phyloP scores from a whole-genome alignment of 2,888 invertebrate species.

The Sympetrum striolatum region DNA sequence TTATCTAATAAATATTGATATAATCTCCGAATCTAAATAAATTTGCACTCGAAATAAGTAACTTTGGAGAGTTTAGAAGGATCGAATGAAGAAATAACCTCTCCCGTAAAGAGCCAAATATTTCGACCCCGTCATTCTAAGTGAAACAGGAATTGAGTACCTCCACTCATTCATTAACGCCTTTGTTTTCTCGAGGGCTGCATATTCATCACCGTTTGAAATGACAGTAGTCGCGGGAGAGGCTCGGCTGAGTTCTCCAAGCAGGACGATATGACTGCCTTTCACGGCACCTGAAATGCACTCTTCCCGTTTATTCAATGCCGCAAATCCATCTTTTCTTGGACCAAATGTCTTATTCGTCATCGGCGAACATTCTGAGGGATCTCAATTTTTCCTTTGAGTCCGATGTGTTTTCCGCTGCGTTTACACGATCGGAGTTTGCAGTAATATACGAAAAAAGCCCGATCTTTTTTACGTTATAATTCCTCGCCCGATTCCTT shows the following conservation, averaged over 20 bases:
- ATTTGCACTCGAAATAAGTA: too few species aligned
- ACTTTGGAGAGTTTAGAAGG: too few species aligned
- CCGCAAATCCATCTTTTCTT: conserved; percentile 5
- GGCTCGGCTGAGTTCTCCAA: neutral
- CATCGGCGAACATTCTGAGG: neutral
- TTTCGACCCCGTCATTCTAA: neutral
- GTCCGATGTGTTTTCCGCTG: too few species aligned
- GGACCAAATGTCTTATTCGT: neutral
- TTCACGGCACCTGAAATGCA: neutral
- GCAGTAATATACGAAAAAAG: too few species aligned
- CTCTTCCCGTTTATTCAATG: neutral
- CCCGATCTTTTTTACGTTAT: too few species aligned
- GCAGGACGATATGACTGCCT: neutral
- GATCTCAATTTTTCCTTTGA: neutral
- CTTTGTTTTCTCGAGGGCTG: neutral
- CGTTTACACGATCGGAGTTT: too few species aligned
- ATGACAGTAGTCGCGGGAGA: neutral
- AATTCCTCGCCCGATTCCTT: too few species aligned
- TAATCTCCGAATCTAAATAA: too few species aligned
- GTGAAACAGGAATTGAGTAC: neutral
- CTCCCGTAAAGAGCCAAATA: too few species aligned
- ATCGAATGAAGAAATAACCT: too few species aligned
- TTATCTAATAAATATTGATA: too few species aligned
- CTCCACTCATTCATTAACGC: neutral
- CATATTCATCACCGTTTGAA: neutral